phyloP scores from a whole-genome alignment of 2,797 vertebrate species.

The Cirrhinus molitorella region DNA sequence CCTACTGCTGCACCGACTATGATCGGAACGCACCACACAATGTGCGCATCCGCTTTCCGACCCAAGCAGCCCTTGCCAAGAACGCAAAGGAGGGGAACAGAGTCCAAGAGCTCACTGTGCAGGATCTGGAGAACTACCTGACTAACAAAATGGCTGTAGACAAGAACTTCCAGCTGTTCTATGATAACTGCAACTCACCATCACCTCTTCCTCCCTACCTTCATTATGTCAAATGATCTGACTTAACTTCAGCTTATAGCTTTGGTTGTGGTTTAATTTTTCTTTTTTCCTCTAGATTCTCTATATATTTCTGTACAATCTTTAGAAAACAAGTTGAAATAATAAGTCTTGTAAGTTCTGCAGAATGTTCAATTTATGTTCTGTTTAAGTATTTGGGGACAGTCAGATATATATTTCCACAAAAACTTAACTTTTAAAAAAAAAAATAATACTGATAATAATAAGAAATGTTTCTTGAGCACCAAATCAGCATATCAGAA shows the following conservation, averaged over 20 bases:
- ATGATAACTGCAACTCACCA: slow-evolving; percentile 77
- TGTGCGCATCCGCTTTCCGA: slow-evolving; percentile 70
- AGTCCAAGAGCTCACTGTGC: slow-evolving; percentile 71
- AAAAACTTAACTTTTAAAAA: no score
- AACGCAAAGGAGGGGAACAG: slow-evolving; percentile 73
- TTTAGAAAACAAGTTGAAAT: not conserved
- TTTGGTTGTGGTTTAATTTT: not conserved
- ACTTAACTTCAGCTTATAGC: not conserved
- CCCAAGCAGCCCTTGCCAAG: slow-evolving; percentile 70
- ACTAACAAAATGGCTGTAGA: slow-evolving; percentile 70
- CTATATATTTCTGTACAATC: not conserved
- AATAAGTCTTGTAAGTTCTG: not conserved
- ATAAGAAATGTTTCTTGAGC: not conserved
- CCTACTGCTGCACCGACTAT: slow-evolving; percentile 78
- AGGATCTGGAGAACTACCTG: slow-evolving; percentile 73
- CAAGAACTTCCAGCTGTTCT: slow-evolving; percentile 77
- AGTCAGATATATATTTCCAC: not conserved
- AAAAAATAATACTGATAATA: not conserved
- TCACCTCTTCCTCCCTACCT: slow-evolving; percentile 77
- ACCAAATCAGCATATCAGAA: not conserved
- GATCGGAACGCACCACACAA: slow-evolving; percentile 73
- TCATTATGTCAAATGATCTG: slow-evolving; percentile 70
- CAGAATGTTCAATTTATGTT: not conserved
- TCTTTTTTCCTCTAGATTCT: slow-evolving; percentile 2
- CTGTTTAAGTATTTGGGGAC: not conserved